phyloP scores from a whole-genome alignment of 1,140 invertebrate genomes.

The Drosophila kikkawai region DNA sequence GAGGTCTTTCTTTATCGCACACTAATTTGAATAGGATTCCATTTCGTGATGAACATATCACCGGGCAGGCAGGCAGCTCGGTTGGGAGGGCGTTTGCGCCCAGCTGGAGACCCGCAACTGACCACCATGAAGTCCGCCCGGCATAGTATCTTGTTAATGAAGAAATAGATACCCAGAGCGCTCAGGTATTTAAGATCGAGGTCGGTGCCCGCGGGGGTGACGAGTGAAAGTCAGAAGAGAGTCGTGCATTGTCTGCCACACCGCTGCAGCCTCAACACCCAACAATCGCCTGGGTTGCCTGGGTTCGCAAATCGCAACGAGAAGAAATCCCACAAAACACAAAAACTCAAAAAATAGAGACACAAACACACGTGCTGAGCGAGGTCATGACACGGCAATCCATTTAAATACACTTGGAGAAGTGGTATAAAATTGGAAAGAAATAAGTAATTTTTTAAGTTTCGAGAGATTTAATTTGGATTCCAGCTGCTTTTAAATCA shows the following conservation, averaged over 20 bases:
- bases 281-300: conserved; percentile 26
- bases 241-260: conserved; percentile 71
- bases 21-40: conserved; percentile 75
- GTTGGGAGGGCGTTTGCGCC: conserved; percentile 70
- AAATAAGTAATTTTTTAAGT: background rate
- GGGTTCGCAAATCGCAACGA: conserved; percentile 43
- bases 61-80: conserved; percentile 4
- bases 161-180: conserved; percentile 66
- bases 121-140: conserved; percentile 70
- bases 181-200: conserved; percentile 59
- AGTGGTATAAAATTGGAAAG: background rate
- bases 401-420: conserved; percentile 18
- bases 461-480: too few relatives aligned
- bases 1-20: conserved; percentile 64
- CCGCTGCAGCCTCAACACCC: conserved; percentile 33
- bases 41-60: conserved; percentile 75
- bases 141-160: conserved; percentile 73
- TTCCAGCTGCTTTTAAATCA: background rate
- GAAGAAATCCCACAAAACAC: conserved; percentile 26
- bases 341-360: conserved; percentile 15
- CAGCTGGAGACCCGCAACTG: conserved; percentile 69
- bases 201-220: conserved; percentile 59
- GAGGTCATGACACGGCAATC: conserved; percentile 42
- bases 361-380: conserved; percentile 56
- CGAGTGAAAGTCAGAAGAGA: conserved; percentile 75